These are phyloP conservation scores for Clarias macrocephalus DNA, from an alignment of 2,113 vertebrate genomes.

Conservation along the genomic window DNA sequence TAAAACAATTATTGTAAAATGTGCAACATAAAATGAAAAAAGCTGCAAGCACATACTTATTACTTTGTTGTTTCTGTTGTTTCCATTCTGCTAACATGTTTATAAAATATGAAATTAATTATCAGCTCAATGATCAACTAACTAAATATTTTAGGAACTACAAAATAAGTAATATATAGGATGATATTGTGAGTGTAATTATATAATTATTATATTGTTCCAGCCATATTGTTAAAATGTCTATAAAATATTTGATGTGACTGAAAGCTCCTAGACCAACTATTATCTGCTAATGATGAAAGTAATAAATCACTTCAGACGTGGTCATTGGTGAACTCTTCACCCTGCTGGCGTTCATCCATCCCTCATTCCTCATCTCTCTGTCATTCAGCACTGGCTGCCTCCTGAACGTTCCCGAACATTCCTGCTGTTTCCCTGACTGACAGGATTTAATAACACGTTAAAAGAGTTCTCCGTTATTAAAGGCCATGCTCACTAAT, in stretches of 20 bases:
- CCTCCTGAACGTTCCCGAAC: slow-evolving; percentile 54
- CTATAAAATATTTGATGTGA: background rate
- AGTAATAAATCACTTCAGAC: slow-evolving; percentile 28
- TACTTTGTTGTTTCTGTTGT: background rate
- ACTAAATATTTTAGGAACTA: too few relatives aligned
- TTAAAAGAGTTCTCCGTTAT: slow-evolving; percentile 67
- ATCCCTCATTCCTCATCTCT: slow-evolving; percentile 46
- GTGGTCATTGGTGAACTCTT: slow-evolving; percentile 64
- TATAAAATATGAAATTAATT: background rate
- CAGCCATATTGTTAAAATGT: background rate
- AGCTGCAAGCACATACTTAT: too few relatives aligned
- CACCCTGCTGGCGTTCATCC: slow-evolving; percentile 69
- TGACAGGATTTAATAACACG: slow-evolving; percentile 77
- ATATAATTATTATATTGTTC: background rate
- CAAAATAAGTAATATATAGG: background rate
- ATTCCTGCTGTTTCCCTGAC: slow-evolving; percentile 74
- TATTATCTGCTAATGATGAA: slow-evolving; percentile 29
- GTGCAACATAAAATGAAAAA: background rate
- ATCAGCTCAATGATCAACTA: background rate
- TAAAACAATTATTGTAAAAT: background rate
- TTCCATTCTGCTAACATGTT: background rate
- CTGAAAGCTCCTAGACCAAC: background rate
- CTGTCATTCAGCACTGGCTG: slow-evolving; percentile 21
- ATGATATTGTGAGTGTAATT: background rate
- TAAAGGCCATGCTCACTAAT: slow-evolving; percentile 55